Conservation (phyloP, 2,797 vertebrate species). For the Ctenosaura bakeri region DNA sequence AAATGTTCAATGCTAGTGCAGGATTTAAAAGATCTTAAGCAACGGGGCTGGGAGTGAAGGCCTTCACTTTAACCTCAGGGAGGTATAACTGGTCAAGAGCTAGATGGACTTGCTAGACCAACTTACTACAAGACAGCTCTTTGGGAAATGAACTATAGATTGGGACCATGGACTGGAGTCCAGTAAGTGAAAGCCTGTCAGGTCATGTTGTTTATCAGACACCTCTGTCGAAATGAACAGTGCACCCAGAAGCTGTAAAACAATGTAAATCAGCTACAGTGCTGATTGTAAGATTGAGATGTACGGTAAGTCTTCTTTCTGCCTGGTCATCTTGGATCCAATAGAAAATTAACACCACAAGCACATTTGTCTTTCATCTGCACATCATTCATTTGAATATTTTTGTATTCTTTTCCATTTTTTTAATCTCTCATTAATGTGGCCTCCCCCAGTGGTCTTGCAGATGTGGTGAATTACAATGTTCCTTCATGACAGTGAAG, state of each 20-base stretch:
- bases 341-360: conserved; percentile 43
- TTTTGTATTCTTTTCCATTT: conserved; percentile 21
- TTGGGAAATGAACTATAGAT: conserved; percentile 45
- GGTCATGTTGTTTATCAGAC: conserved; percentile 53
- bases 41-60: not conserved
- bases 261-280: conserved; percentile 2
- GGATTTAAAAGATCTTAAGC: not conserved
- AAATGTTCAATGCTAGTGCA: not conserved
- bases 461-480: not conserved
- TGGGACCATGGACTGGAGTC: conserved; percentile 48
- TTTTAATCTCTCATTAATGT: conserved; percentile 38
- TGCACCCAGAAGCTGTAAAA: conserved; percentile 60
- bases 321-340: conserved; percentile 31
- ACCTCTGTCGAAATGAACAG: conserved; percentile 49
- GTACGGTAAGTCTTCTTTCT: conserved; percentile 43
- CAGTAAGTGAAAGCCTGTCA: conserved; percentile 47
- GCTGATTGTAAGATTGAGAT: conserved; percentile 55
- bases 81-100: not conserved
- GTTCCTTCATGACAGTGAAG: no score
- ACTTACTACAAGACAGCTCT: not conserved
- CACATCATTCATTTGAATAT: not conserved
- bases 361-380: conserved; percentile 36
- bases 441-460: not conserved
- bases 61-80: not conserved
- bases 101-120: not conserved